Conservation (phyloP, 1,140 invertebrate genomes). For the Melipona quadrifasciata region DNA sequence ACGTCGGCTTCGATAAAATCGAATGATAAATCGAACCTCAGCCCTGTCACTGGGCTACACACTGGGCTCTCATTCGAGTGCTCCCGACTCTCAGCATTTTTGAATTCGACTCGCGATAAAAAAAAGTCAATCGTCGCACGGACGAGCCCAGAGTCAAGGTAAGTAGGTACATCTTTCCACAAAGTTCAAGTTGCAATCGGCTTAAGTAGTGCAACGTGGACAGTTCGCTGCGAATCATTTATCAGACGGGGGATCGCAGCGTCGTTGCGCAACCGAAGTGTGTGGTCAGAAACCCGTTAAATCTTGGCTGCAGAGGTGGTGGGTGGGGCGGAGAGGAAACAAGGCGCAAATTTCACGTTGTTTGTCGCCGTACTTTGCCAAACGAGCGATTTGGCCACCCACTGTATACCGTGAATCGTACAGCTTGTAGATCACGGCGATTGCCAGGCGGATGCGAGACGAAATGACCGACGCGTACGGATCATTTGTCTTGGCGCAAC, state of each 20-base stretch:
- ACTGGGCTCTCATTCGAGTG: too few relatives aligned
- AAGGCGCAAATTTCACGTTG: slow-evolving; percentile 61
- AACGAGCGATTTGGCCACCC: slow-evolving; percentile 74
- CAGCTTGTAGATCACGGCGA: slow-evolving; percentile 77
- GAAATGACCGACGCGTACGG: slow-evolving; percentile 71
- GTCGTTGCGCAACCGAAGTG: slow-evolving; percentile 42
- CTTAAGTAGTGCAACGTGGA: slow-evolving; percentile 34
- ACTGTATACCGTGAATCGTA: slow-evolving; percentile 71
- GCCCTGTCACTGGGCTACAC: too few relatives aligned
- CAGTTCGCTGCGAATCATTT: slow-evolving; percentile 34
- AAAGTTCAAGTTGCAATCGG: slow-evolving; percentile 5
- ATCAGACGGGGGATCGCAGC: slow-evolving; percentile 13
- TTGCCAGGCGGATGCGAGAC: slow-evolving; percentile 72
- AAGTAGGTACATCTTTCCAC: not conserved
- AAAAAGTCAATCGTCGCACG: not conserved
- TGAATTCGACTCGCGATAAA: not conserved
- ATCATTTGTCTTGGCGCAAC: slow-evolving; percentile 73
- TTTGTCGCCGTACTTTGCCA: slow-evolving; percentile 53
- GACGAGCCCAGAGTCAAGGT: not conserved
- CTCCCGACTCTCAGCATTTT: not conserved
- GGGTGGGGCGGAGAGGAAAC: not conserved
- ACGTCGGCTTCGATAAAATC: too few relatives aligned
- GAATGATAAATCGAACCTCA: not conserved
- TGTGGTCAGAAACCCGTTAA: slow-evolving; percentile 59
- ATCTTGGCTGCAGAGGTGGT: slow-evolving; percentile 17